Conservation (phyloP, 2,888 invertebrate species). For the Lymantria dispar region DNA sequence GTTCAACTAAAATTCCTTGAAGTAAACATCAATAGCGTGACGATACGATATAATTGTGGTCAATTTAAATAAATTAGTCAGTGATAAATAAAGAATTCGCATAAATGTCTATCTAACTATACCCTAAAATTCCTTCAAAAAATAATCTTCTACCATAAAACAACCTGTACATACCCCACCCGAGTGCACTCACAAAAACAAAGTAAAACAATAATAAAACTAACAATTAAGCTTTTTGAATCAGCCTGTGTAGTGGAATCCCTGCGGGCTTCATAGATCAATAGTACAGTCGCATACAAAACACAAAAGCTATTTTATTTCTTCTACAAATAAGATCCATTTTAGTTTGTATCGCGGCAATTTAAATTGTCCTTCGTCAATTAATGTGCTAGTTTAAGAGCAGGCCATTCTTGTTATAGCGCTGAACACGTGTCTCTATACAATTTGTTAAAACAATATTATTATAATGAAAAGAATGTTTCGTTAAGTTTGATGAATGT, state of each 20-base stretch:
- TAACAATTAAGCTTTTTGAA: slow-evolving; percentile 33
- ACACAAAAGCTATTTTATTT: slow-evolving; percentile 31
- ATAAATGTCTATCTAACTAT: too few relatives aligned
- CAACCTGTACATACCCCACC: neutral
- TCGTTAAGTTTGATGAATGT: neutral
- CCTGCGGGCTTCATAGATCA: slow-evolving; percentile 47
- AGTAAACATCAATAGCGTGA: too few relatives aligned
- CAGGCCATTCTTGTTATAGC: slow-evolving; percentile 34
- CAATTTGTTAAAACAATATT: slow-evolving; percentile 32
- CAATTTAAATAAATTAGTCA: too few relatives aligned
- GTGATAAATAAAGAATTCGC: too few relatives aligned
- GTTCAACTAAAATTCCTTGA: too few relatives aligned
- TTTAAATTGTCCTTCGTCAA: slow-evolving; percentile 47
- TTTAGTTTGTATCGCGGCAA: slow-evolving; percentile 24
- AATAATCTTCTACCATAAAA: too few relatives aligned
- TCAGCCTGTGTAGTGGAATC: slow-evolving; percentile 50
- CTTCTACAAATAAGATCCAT: slow-evolving; percentile 21
- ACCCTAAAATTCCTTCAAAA: too few relatives aligned
- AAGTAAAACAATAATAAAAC: slow-evolving; percentile 8
- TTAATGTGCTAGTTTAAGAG: slow-evolving; percentile 53
- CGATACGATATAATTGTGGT: too few relatives aligned
- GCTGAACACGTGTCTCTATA: slow-evolving; percentile 34
- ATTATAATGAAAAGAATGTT: slow-evolving; percentile 16
- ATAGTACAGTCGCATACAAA: slow-evolving; percentile 31
- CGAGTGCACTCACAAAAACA: neutral